These are phyloP conservation scores for Arvicanthis niloticus DNA, from an alignment of 2,113 vertebrate genomes.

Conservation along the genomic window DNA sequence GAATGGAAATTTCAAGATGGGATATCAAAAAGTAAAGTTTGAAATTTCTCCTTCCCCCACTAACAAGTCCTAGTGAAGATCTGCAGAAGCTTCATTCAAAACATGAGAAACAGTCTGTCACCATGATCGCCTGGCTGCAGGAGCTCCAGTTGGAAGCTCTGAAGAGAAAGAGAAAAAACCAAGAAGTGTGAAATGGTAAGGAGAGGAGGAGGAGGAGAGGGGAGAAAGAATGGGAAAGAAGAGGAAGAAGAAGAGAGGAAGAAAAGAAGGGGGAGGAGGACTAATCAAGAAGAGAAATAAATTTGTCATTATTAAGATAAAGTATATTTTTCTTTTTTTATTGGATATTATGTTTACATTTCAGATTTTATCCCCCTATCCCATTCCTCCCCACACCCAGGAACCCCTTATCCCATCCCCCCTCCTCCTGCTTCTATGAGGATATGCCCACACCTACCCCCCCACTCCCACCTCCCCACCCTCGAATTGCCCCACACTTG, in stretches of 20 bases:
- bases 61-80: background rate
- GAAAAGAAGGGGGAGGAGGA: background rate
- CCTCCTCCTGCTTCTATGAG: no score
- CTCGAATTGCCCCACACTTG: no score
- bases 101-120: background rate
- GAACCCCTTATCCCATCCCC: no score
- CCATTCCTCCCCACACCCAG: no score
- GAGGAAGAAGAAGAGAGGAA: no score
- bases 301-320: background rate
- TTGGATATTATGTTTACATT: no score
- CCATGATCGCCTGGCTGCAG: no score
- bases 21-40: background rate
- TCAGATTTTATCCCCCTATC: no score
- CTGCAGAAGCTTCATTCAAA: background rate
- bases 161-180: background rate
- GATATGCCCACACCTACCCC: no score
- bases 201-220: no score
- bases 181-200: background rate
- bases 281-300: background rate
- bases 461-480: no score
- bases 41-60: background rate
- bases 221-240: no score
- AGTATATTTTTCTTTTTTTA: background rate
- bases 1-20: background rate
- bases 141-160: background rate